phyloP scores from a whole-genome alignment of 2,888 invertebrate species.

The Augiades crinisus region DNA sequence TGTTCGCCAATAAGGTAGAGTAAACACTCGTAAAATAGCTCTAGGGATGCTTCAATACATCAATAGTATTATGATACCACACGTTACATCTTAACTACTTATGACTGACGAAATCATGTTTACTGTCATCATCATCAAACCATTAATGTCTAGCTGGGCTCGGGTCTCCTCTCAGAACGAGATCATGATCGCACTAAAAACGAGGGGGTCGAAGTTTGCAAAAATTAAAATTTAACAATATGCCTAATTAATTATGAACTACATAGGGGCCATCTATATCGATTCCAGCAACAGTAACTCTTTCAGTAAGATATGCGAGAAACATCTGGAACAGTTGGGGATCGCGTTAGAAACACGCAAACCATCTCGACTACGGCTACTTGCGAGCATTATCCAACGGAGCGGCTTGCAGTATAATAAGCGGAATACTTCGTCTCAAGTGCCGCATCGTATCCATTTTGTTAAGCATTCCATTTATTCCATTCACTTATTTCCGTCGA shows the following conservation, averaged over 20 bases:
- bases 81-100: too few species aligned
- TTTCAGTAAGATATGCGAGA: not conserved
- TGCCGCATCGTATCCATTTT: conserved; percentile 69
- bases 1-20: not conserved
- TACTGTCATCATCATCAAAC: too few species aligned
- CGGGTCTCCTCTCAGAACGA: too few species aligned
- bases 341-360: conserved; percentile 13
- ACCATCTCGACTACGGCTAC: conserved; percentile 8
- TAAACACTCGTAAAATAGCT: not conserved
- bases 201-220: too few species aligned
- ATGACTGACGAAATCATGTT: too few species aligned
- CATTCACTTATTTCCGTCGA: conserved; percentile 71
- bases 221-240: too few species aligned
- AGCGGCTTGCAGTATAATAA: conserved; percentile 43
- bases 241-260: too few species aligned
- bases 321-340: conserved; percentile 7
- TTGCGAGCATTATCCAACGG: not conserved
- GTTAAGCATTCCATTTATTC: conserved; percentile 74
- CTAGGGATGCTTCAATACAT: too few species aligned
- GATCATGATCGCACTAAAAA: too few species aligned
- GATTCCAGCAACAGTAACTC: not conserved
- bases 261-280: too few species aligned
- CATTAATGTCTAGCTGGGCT: too few species aligned
- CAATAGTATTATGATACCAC: too few species aligned
- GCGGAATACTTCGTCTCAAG: conserved; percentile 44